A percentile compares a stretch with the other conserved stretches of the same genome.
phyloP scores from a whole-genome alignment of 1,140 invertebrate genomes.

The Hypsibius dujardini region DNA sequence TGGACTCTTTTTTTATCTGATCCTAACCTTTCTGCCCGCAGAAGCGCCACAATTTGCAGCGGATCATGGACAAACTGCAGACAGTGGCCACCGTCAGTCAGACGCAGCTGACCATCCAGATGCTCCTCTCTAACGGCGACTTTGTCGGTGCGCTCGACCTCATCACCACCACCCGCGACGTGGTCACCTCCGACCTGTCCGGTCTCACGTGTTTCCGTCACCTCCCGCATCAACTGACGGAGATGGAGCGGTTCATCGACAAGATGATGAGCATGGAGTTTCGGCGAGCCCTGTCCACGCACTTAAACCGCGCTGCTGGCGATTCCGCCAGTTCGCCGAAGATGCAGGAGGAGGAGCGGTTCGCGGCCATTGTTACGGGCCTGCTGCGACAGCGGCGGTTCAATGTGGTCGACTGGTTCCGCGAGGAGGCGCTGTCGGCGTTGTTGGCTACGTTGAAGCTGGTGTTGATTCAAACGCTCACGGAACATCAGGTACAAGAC shows the following conservation, averaged over 20 bases:
- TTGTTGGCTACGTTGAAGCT: slow-evolving; percentile 74
- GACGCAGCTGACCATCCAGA: slow-evolving; percentile 89
- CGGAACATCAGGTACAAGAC: slow-evolving; percentile 12
- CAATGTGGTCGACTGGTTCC: slow-evolving; percentile 55
- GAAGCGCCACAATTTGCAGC: neutral
- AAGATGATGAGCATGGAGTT: slow-evolving; percentile 93
- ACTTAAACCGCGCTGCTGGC: slow-evolving; percentile 65
- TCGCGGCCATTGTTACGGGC: slow-evolving; percentile 70
- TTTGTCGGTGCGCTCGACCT: slow-evolving; percentile 92
- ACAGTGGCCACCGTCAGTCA: slow-evolving; percentile 87
- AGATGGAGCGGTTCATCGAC: slow-evolving; percentile 86
- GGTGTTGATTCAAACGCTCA: slow-evolving; percentile 29
- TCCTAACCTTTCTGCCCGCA: neutral
- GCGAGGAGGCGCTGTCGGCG: slow-evolving; percentile 69
- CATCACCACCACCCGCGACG: slow-evolving; percentile 87
- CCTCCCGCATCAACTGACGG: slow-evolving; percentile 78
- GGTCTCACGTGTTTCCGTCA: slow-evolving; percentile 86
- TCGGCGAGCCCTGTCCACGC: slow-evolving; percentile 67
- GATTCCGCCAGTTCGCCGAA: slow-evolving; percentile 37
- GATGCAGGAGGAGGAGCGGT: slow-evolving; percentile 45
- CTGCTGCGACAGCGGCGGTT: slow-evolving; percentile 64
- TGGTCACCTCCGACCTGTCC: slow-evolving; percentile 65
- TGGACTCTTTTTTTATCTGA: slow-evolving; percentile 21
- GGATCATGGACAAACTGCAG: slow-evolving; percentile 39
- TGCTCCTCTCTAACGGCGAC: slow-evolving; percentile 79